A percentile compares a stretch with the other conserved stretches of the same genome.
phyloP scores from a whole-genome alignment of 2,113 vertebrate genomes.

The Heloderma charlesbogerti region DNA sequence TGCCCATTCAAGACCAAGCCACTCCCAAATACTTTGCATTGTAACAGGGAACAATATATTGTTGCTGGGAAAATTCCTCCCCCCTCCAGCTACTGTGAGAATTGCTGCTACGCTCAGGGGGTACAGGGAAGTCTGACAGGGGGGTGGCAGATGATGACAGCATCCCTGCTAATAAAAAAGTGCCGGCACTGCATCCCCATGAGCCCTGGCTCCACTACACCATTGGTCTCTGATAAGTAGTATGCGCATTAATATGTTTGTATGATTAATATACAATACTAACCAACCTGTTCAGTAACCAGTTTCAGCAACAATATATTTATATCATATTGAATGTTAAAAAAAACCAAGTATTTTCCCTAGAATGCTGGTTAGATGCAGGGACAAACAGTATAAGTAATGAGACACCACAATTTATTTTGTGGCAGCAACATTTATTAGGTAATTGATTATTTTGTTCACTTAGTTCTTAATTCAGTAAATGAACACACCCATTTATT shows the following conservation, averaged over 20 bases:
- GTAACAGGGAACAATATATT: too few species aligned
- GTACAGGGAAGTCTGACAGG: too few species aligned
- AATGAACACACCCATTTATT: background rate
- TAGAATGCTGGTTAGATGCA: background rate
- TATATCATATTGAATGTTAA: background rate
- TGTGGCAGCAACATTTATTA: accelerated
- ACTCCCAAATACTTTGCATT: too few species aligned
- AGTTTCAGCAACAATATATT: background rate
- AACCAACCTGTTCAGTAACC: too few species aligned
- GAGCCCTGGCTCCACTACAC: too few species aligned
- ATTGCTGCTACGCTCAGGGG: too few species aligned
- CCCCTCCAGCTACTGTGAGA: too few species aligned
- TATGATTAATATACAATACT: background rate
- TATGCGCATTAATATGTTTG: background rate
- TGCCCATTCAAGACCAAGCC: too few species aligned
- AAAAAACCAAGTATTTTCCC: background rate
- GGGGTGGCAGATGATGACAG: too few species aligned
- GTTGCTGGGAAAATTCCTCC: too few species aligned
- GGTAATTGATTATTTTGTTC: background rate
- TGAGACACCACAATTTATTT: background rate
- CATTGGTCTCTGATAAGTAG: background rate
- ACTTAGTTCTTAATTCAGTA: background rate
- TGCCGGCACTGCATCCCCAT: too few species aligned
- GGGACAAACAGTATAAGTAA: accelerated
- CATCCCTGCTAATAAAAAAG: too few species aligned